These are phyloP conservation scores for Promerops cafer DNA, from an alignment of 2,113 vertebrate genomes.

Conservation along the genomic window DNA sequence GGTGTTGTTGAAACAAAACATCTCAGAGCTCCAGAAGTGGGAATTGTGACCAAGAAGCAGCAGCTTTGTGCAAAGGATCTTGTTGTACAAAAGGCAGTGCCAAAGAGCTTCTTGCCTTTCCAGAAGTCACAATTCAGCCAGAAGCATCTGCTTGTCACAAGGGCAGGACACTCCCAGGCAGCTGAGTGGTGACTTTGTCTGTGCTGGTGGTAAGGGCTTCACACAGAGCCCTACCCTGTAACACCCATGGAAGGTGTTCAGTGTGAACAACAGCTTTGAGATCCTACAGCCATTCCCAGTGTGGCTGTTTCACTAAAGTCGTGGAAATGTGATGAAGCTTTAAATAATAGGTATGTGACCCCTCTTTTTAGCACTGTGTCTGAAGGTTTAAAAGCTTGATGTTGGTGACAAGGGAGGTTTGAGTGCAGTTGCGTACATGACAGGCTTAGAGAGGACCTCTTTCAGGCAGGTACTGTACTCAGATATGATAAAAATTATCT, in stretches of 20 bases:
- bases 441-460: not conserved
- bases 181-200: not conserved
- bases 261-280: not conserved
- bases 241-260: not conserved
- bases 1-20: not conserved
- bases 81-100: not conserved
- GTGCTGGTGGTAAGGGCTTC: not conserved
- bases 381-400: not conserved
- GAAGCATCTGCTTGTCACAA: not conserved
- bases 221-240: not conserved
- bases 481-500: not conserved
- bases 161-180: not conserved
- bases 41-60: not conserved
- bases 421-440: not conserved
- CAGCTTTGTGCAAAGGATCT: not conserved
- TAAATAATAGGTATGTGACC: not conserved
- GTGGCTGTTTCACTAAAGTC: not conserved
- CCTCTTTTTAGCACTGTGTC: not conserved
- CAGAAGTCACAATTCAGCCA: not conserved
- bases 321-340: not conserved
- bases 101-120: not conserved
- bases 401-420: not conserved
- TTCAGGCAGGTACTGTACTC: not conserved
- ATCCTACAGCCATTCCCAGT: not conserved
- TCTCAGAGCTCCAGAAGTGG: not conserved